phyloP scores from a whole-genome alignment of 2,113 vertebrate species.

The Myiozetetes cayanensis region DNA sequence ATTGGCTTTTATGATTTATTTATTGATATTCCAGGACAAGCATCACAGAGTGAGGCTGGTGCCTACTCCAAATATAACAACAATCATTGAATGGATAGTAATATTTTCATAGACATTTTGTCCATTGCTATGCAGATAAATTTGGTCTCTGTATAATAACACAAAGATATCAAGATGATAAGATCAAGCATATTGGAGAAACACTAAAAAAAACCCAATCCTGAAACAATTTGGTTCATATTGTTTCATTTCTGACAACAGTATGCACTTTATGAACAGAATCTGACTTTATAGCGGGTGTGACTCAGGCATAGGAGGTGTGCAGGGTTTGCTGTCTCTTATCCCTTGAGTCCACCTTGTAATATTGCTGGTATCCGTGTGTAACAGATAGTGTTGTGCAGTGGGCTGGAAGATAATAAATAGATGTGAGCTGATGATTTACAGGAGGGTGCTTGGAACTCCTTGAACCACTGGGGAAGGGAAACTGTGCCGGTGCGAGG shows the following conservation, averaged over 20 bases:
- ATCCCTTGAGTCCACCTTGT: constrained; percentile 68
- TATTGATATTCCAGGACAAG: constrained; percentile 64
- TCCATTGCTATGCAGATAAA: constrained; percentile 16
- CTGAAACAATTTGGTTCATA: constrained; percentile 5
- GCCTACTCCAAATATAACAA: constrained; percentile 30
- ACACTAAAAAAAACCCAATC: neutral
- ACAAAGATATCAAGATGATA: neutral
- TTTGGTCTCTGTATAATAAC: neutral
- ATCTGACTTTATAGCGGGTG: constrained; percentile 31
- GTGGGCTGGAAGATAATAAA: constrained; percentile 79
- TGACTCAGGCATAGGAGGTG: constrained; percentile 59
- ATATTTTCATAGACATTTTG: neutral
- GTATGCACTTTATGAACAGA: constrained; percentile 10
- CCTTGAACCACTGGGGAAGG: constrained; percentile 71
- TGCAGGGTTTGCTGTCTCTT: constrained; percentile 61
- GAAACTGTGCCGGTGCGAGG: constrained; percentile 48
- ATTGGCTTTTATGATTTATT: constrained; percentile 69
- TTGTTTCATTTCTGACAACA: constrained; percentile 29
- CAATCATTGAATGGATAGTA: neutral
- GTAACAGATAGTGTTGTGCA: constrained; percentile 80
- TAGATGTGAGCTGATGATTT: constrained; percentile 78
- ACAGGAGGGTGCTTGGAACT: constrained; percentile 75
- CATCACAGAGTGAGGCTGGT: neutral
- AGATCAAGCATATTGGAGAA: neutral
- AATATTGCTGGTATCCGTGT: constrained; percentile 76